Conservation (phyloP, 2,888 invertebrate species). For the Tinea trinotella region DNA sequence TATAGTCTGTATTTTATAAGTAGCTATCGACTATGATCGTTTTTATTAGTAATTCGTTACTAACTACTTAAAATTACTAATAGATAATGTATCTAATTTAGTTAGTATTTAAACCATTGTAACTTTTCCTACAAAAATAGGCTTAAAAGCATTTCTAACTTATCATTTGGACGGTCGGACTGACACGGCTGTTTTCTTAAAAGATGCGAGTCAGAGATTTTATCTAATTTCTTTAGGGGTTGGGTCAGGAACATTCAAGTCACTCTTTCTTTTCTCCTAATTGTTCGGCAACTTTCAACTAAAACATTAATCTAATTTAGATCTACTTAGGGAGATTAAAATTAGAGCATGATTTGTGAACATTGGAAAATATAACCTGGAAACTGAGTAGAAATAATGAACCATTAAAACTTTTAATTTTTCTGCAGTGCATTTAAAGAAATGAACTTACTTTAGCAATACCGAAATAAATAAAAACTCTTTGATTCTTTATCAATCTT, state of each 20-base stretch:
- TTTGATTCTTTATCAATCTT: too few species aligned
- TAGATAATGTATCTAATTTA: too few species aligned
- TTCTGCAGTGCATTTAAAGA: background rate
- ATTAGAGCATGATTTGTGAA: too few species aligned
- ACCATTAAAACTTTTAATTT: too few species aligned
- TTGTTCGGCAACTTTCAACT: constrained; percentile 9
- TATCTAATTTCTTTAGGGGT: constrained; percentile 10
- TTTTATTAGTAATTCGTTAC: too few species aligned
- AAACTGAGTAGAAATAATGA: too few species aligned
- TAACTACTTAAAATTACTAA: too few species aligned
- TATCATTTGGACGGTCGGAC: constrained; percentile 7
- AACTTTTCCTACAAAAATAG: background rate
- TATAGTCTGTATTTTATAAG: too few species aligned
- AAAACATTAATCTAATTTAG: constrained; percentile 5
- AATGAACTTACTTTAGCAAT: background rate
- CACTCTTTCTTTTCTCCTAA: constrained; percentile 10
- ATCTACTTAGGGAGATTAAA: background rate
- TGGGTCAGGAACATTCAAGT: constrained; percentile 6
- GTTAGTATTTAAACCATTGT: too few species aligned
- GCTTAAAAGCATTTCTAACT: constrained; percentile 8
- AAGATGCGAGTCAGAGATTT: constrained; percentile 12
- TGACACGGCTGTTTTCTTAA: constrained; percentile 11
- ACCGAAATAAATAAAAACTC: background rate
- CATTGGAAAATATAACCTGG: too few species aligned
- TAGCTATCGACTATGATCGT: too few species aligned